These are phyloP conservation scores for Heteronetta atricapilla DNA, from an alignment of 2,113 vertebrate genomes.

Conservation along the genomic window DNA sequence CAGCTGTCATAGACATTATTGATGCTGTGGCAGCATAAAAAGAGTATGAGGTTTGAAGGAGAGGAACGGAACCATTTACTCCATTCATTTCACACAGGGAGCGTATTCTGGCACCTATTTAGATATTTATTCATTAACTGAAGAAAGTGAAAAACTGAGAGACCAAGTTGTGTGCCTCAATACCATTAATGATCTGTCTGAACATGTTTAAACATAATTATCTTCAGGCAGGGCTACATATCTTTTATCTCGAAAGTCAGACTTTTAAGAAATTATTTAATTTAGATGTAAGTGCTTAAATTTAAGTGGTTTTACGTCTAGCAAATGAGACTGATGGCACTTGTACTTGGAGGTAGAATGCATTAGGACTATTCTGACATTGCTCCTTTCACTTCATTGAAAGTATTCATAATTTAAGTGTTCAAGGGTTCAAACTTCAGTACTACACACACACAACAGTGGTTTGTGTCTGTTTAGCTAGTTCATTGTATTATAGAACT, in stretches of 20 bases:
- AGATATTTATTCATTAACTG: background rate
- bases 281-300: background rate
- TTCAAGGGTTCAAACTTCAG: background rate
- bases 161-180: background rate
- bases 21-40: background rate
- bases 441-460: rapidly evolving
- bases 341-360: background rate
- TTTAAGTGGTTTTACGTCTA: background rate
- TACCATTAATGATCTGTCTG: background rate
- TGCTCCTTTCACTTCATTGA: background rate
- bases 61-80: background rate
- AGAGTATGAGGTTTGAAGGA: background rate
- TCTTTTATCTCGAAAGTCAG: background rate
- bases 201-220: background rate
- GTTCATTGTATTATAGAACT: background rate
- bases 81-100: background rate
- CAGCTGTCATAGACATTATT: background rate
- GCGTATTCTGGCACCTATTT: background rate
- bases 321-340: background rate
- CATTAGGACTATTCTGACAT: background rate
- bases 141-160: background rate
- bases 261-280: background rate
- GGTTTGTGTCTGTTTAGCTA: background rate
- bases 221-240: background rate
- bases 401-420: background rate